Base-by-base conservation (phyloP, 1,140 invertebrate genomes). In the Brachionus rotundiformis region DNA sequence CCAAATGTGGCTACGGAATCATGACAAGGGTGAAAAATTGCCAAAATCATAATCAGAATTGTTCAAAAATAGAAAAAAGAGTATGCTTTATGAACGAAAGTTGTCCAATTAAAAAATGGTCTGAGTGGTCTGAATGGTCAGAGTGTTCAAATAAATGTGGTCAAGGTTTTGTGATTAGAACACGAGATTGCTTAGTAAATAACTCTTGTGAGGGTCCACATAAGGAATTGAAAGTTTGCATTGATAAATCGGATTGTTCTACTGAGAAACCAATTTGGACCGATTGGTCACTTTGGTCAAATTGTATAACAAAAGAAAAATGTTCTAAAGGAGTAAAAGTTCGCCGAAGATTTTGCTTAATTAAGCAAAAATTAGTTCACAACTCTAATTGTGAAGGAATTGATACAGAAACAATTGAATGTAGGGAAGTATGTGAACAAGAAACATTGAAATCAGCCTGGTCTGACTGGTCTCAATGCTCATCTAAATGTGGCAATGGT, bases 261-360 rank as follows among this genome's bases (percentile, higher is more conserved):
- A 44, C 1, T 4, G 61, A 63, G 6, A 63, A 68, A 68, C 63
- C 63, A 19, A 19, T 39, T 59, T 79, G 76, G 76, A 59, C 76
- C 11, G 36, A 59, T 41, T 79, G 76, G 76, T 79, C 76, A 39
- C 44, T 59, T 25, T 79, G 76, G 47, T 79, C 76, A 31, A 63
- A 44, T 44, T 73, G 68, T 73, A 73, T 73, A 13, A 41, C 68
- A 3, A 6, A 25, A 44, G 36, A 73, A 44, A 73, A 25, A 44
- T 73, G 68, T 23, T 39, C 63, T 16, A 73, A 44, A 44, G 68
- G 68, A 44, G 19, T 44, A 3, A 73, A 73, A 73, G 33, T 73
- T 44, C 25, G 39, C 5, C 33, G 39, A 3, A 73, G 68, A 44
- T 73, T 73, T 41, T 73, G 68, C n/a, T 44, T 73, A 23, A 3